phyloP scores from a whole-genome alignment of 2,797 vertebrate species.

The Pseudotriccus pelzelni region DNA sequence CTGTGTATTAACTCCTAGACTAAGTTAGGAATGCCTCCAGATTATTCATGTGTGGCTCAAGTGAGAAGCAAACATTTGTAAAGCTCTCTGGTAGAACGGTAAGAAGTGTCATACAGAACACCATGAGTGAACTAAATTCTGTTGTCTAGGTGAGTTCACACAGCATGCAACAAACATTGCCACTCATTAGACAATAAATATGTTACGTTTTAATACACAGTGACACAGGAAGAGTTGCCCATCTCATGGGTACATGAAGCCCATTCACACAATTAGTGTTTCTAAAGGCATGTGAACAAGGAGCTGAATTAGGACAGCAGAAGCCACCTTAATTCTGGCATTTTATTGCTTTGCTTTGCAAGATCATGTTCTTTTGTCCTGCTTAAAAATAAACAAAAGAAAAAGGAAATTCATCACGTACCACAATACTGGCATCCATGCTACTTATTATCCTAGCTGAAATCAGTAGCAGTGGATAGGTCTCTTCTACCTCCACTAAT shows the following conservation, averaged over 20 bases:
- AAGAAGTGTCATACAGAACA: neutral
- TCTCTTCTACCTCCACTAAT: neutral
- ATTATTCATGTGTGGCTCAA: neutral
- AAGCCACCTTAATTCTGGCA: neutral
- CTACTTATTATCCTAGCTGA: neutral
- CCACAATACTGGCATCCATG: neutral
- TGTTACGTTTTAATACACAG: neutral
- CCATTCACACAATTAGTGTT: neutral
- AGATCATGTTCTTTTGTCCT: neutral
- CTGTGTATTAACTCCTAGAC: neutral
- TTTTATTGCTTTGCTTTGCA: neutral
- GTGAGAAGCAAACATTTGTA: constrained; percentile 32
- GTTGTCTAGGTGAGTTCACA: neutral
- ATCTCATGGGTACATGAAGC: neutral
- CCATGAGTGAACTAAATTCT: neutral
- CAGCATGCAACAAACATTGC: neutral
- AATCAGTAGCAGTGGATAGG: neutral
- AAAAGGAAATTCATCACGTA: neutral
- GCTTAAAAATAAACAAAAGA: neutral
- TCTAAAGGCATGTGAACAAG: neutral
- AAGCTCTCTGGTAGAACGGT: neutral
- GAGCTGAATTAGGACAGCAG: neutral
- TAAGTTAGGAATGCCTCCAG: neutral
- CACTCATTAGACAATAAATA: neutral
- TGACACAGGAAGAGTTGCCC: neutral